A percentile compares a stretch with the other conserved stretches of the same genome.
phyloP scores from a whole-genome alignment of 2,113 vertebrate genomes.

The Phocoena sinus region DNA sequence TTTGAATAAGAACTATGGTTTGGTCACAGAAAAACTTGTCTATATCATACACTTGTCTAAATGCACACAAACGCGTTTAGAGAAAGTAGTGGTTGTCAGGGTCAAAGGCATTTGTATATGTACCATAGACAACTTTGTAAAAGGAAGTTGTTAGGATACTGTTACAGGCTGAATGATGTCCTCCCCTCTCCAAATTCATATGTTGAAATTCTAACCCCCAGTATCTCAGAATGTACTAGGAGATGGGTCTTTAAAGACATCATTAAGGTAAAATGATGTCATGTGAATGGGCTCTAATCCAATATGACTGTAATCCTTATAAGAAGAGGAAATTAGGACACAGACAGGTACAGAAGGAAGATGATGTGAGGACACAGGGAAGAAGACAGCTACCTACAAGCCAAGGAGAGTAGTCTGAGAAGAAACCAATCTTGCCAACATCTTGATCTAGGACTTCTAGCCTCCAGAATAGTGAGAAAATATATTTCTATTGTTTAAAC shows the following conservation, averaged over 20 bases:
- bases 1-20: slow-evolving; percentile 7
- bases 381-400: neutral
- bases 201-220: neutral
- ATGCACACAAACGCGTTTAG: neutral
- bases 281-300: neutral
- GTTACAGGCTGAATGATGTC: neutral
- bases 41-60: neutral
- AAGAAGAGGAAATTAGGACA: neutral
- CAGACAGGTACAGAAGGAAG: neutral
- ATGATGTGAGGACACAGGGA: neutral
- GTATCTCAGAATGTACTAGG: neutral
- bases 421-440: neutral
- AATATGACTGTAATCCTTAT: neutral
- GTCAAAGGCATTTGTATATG: neutral
- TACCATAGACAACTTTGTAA: neutral
- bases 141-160: neutral
- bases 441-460: neutral
- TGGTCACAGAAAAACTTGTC: neutral
- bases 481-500: neutral
- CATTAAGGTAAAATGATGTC: neutral
- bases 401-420: neutral
- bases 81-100: neutral
- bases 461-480: neutral
- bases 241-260: neutral
- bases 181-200: neutral